Conservation (phyloP, 2,888 invertebrate genomes). For the Dorcus hopei region DNA sequence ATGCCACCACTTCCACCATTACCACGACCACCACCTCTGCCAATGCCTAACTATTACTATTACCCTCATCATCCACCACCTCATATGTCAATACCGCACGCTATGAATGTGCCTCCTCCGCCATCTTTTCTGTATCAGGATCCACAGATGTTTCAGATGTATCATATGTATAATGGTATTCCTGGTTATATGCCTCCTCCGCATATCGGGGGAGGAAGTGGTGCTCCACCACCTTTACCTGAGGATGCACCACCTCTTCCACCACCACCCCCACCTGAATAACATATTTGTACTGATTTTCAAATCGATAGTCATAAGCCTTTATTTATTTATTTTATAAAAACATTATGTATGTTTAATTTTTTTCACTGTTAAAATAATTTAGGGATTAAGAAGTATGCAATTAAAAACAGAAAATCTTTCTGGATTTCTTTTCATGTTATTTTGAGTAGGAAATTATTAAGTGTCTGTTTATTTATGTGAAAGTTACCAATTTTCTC, state of each 20-base stretch:
- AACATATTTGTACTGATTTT: slow-evolving; percentile 4
- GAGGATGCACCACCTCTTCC: slow-evolving; percentile 61
- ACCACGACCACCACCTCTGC: slow-evolving; percentile 47
- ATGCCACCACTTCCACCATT: slow-evolving; percentile 23
- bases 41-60: slow-evolving; percentile 29
- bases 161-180: slow-evolving; percentile 40
- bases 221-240: slow-evolving; percentile 54
- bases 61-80: slow-evolving; percentile 3
- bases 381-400: neutral
- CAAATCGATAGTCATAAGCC: neutral
- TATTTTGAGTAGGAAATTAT: too few species aligned
- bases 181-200: slow-evolving; percentile 28
- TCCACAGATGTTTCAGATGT: slow-evolving; percentile 36
- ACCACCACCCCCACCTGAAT: slow-evolving; percentile 57
- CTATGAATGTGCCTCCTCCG: slow-evolving; percentile 36
- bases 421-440: neutral
- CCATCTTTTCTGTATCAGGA: slow-evolving; percentile 33
- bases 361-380: neutral
- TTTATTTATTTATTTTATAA: neutral
- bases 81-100: slow-evolving; percentile 24
- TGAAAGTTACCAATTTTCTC: too few species aligned
- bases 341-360: neutral
- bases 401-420: neutral
- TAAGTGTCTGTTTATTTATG: too few species aligned
- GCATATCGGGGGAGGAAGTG: slow-evolving; percentile 24